phyloP scores from a whole-genome alignment of 2,113 vertebrate genomes.

The Sitta europaea region DNA sequence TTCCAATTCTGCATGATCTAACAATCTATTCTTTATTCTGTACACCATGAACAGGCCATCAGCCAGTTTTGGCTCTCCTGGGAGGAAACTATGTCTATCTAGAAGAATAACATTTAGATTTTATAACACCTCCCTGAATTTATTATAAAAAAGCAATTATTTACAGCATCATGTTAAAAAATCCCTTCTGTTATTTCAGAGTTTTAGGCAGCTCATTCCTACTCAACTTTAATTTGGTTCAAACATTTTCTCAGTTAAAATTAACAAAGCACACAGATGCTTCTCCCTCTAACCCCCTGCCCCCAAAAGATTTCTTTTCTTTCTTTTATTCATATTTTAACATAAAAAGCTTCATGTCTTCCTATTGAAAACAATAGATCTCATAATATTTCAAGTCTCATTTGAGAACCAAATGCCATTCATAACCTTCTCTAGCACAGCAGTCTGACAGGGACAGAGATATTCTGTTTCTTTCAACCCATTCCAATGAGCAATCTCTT shows the following conservation, averaged over 20 bases:
- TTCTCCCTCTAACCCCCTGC: neutral
- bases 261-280: neutral
- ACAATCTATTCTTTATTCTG: neutral
- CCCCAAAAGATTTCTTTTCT: neutral
- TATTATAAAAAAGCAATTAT: neutral
- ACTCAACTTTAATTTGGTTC: neutral
- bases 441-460: fast-evolving
- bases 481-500: neutral
- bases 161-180: neutral
- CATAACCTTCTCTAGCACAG: neutral
- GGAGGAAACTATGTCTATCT: neutral
- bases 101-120: neutral
- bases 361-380: neutral
- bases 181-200: neutral
- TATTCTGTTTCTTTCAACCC: neutral
- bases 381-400: neutral
- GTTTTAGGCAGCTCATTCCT: neutral
- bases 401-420: neutral
- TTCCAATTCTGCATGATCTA: neutral
- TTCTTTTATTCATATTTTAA: neutral
- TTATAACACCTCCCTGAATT: neutral
- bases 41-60: neutral
- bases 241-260: neutral
- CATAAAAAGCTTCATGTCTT: neutral
- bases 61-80: neutral